Percentiles rank a stretch among this genome's conserved stretches.
phyloP scores from a whole-genome alignment of 2,113 vertebrate genomes.

The Lepisosteus oculatus region DNA sequence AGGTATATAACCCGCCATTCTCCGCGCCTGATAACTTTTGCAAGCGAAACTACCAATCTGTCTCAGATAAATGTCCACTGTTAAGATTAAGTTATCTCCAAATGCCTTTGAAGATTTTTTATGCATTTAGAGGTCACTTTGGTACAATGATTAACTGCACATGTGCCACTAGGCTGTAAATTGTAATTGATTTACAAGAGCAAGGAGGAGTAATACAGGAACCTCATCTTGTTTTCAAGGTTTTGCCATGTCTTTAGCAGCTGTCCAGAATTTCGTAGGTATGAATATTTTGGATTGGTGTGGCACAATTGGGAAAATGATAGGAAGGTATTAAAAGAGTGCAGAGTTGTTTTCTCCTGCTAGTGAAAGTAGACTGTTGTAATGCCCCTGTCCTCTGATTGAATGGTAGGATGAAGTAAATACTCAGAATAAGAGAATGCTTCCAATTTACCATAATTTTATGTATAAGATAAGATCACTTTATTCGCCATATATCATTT shows the following conservation, averaged over 20 bases:
- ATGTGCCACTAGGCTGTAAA: constrained; percentile 26
- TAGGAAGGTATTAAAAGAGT: background rate
- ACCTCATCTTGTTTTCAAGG: background rate
- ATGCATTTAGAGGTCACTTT: constrained; percentile 37
- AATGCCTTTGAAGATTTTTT: constrained; percentile 40
- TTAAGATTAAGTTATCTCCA: constrained; percentile 44
- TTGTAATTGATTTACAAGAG: constrained; percentile 47
- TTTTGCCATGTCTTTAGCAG: background rate
- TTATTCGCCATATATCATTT: no score
- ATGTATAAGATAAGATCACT: no score
- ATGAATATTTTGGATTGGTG: background rate
- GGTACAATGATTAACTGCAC: constrained; percentile 41
- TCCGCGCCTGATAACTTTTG: constrained; percentile 16
- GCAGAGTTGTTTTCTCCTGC: background rate
- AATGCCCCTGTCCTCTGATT: no score
- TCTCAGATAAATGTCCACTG: constrained; percentile 30
- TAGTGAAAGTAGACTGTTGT: background rate
- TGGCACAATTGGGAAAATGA: background rate
- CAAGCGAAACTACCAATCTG: constrained; percentile 17
- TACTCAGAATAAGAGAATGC: no score
- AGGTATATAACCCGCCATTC: background rate
- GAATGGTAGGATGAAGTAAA: no score
- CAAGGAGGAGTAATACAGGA: background rate
- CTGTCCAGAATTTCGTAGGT: background rate
- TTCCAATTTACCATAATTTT: no score